Percentiles rank a stretch among this genome's conserved stretches.
Conservation (phyloP, 2,888 invertebrate species). For the Cephus rjabovi region DNA sequence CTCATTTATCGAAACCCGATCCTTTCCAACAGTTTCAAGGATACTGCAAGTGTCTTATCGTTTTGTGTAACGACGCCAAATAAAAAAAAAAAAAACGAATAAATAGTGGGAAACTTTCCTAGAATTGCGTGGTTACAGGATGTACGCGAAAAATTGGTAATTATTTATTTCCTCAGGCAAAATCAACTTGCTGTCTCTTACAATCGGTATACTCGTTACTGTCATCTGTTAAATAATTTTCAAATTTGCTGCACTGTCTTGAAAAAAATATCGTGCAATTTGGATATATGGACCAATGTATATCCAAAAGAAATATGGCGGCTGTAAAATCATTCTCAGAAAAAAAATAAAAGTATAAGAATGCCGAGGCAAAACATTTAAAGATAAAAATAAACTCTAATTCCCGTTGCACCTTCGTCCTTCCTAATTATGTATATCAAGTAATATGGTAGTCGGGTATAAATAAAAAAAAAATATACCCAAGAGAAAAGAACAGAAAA, state of each 20-base stretch:
- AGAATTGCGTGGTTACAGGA: not conserved
- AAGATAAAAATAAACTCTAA: too few relatives aligned
- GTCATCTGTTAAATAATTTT: not conserved
- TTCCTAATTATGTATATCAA: not conserved
- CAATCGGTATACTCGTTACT: not conserved
- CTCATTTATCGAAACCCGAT: not conserved
- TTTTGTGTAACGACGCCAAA: not conserved
- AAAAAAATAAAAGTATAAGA: not conserved
- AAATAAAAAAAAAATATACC: not conserved
- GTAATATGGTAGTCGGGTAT: not conserved
- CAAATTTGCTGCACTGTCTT: not conserved
- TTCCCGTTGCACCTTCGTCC: not conserved
- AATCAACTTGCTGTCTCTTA: not conserved
- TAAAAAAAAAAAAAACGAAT: not conserved
- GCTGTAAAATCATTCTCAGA: not conserved
- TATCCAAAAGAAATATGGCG: not conserved
- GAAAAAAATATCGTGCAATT: not conserved
- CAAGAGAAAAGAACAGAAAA: not conserved
- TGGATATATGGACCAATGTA: not conserved
- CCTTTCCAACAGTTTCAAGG: not conserved
- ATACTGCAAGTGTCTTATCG: not conserved
- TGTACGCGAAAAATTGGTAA: not conserved
- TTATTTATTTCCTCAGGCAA: not conserved
- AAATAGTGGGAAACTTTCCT: not conserved
- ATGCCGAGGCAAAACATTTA: not conserved